Conservation (phyloP, 2,888 invertebrate species). For the Stenolophus ochropezus region DNA sequence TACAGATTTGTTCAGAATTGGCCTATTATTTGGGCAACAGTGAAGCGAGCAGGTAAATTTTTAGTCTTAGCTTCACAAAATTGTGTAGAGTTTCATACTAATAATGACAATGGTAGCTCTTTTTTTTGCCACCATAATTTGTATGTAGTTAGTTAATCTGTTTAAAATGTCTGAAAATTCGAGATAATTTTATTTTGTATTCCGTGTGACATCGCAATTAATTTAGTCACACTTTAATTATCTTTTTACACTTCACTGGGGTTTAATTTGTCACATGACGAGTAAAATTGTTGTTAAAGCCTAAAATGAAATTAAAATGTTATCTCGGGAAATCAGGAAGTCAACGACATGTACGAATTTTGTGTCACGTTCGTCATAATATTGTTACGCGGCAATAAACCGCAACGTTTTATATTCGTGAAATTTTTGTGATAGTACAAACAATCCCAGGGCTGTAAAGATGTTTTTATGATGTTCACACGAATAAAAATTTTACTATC, state of each 20-base stretch:
- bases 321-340: conserved; percentile 23
- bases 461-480: conserved; percentile 31
- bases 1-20: too few relatives aligned
- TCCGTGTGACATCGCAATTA: not conserved
- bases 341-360: conserved; percentile 26
- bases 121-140: too few relatives aligned
- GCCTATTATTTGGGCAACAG: too few relatives aligned
- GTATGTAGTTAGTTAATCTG: not conserved
- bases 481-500: conserved; percentile 34
- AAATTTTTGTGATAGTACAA: conserved; percentile 30
- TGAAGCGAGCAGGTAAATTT: too few relatives aligned
- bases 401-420: conserved; percentile 41
- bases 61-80: too few relatives aligned
- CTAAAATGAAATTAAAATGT: conserved; percentile 17
- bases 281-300: not conserved
- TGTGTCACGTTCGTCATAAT: conserved; percentile 38
- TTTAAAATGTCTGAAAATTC: not conserved
- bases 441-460: conserved; percentile 13
- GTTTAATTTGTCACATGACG: not conserved
- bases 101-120: too few relatives aligned
- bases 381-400: conserved; percentile 21
- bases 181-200: not conserved
- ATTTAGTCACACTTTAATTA: not conserved
- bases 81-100: too few relatives aligned
- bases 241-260: not conserved